A percentile compares a stretch with the other conserved stretches of the same genome.
These are phyloP conservation scores for Lumbricus terrestris DNA, from an alignment of 2,888 invertebrate species.

Conservation along the genomic window DNA sequence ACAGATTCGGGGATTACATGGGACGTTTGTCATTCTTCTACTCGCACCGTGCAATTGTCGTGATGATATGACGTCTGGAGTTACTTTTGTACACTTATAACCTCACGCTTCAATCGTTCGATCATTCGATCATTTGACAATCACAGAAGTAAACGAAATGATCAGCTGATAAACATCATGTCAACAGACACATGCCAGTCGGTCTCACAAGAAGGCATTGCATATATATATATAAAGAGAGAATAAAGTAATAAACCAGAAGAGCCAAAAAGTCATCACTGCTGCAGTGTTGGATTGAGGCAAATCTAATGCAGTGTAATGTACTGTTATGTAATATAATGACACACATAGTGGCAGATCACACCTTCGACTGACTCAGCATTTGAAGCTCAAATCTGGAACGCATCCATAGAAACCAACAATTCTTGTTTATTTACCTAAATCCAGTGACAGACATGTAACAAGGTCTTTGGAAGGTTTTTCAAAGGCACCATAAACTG, in stretches of 20 bases:
- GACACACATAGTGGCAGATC: neutral
- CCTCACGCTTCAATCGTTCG: neutral
- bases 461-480: neutral
- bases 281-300: neutral
- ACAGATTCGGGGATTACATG: neutral
- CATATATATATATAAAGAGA: too few relatives aligned
- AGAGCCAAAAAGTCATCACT: neutral
- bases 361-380: neutral
- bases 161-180: neutral
- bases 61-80: neutral
- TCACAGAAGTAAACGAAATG: neutral
- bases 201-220: too few relatives aligned
- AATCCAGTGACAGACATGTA: neutral
- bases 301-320: neutral
- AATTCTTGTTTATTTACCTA: neutral
- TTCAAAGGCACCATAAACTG: neutral
- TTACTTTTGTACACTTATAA: neutral
- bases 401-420: neutral
- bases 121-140: conserved; percentile 3
- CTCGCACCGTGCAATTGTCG: neutral
- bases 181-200: neutral
- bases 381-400: neutral
- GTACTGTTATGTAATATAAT: too few relatives aligned
- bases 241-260: neutral
- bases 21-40: neutral